phyloP scores from a whole-genome alignment of 2,113 vertebrate genomes.

The Pedionomus torquatus region DNA sequence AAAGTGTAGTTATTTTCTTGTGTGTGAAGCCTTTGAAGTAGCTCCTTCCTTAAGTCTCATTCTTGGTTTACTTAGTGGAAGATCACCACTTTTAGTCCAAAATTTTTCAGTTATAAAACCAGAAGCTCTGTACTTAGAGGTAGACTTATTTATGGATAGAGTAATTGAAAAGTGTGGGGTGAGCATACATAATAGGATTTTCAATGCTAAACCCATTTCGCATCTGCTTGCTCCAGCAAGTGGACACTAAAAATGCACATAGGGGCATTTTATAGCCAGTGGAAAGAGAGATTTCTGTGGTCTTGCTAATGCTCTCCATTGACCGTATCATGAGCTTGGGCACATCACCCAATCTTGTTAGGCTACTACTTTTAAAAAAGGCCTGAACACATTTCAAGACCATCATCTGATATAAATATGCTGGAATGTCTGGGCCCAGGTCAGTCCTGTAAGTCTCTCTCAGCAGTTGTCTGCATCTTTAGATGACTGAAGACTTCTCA shows the following conservation, averaged over 20 bases:
- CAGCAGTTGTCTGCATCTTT: background rate
- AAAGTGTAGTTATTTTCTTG: background rate
- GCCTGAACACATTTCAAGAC: background rate
- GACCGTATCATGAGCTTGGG: background rate
- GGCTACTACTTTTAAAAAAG: background rate
- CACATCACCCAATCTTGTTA: background rate
- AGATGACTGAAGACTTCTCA: background rate
- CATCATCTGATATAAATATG: background rate
- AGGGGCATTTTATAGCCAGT: background rate
- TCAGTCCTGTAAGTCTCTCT: background rate
- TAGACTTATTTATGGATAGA: background rate
- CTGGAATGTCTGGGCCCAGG: background rate
- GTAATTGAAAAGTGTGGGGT: background rate
- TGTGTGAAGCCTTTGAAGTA: background rate
- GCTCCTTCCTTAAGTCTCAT: background rate
- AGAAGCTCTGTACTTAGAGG: background rate
- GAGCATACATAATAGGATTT: constrained; percentile 4
- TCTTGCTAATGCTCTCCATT: background rate
- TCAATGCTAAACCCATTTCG: background rate
- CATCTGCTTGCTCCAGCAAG: background rate
- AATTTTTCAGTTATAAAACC: background rate
- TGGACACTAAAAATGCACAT: background rate
- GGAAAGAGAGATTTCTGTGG: background rate
- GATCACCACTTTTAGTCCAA: background rate
- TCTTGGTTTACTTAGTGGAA: background rate